Evolutionary conservation across 2,797 vertebrate genomes (phyloP).

Genomic region (Myotis vivesi): DNA sequence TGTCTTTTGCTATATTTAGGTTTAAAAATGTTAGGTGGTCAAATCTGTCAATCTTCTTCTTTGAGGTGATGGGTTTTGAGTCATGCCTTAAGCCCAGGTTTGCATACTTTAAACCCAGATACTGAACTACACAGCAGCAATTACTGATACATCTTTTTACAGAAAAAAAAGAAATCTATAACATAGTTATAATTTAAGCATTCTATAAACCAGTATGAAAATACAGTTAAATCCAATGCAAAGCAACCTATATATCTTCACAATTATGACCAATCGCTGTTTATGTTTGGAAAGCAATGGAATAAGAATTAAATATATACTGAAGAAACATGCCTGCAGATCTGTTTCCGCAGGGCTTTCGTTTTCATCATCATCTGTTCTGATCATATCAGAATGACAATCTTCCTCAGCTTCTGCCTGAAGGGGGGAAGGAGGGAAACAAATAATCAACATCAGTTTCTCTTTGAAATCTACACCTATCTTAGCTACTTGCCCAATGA

Average conservation of each 20-base stretch:
- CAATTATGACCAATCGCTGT: not conserved
- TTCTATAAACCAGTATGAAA: slow-evolving; percentile 17
- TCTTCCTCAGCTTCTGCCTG: slow-evolving; percentile 94
- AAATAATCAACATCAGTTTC: not conserved
- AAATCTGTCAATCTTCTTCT: not conserved
- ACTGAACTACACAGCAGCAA: not conserved
- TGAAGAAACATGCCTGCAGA: slow-evolving; percentile 87
- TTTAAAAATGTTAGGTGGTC: not conserved
- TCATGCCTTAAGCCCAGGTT: not conserved
- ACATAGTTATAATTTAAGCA: not conserved
- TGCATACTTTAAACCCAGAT: not conserved
- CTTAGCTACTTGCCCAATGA: not conserved
- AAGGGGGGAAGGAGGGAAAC: slow-evolving; percentile 42
- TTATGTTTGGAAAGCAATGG: not conserved
- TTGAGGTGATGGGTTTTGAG: not conserved
- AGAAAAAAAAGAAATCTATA: not conserved
- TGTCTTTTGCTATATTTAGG: not conserved
- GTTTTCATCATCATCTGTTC: slow-evolving; percentile 85
- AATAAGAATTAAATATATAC: not conserved
- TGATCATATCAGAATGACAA: slow-evolving; percentile 85
- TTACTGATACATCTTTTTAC: not conserved
- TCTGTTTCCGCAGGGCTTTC: slow-evolving; percentile 90
- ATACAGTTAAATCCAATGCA: slow-evolving; percentile 23
- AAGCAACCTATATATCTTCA: not conserved
- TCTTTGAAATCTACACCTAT: not conserved